Conservation (phyloP, 1,140 invertebrate species). For the Himalopsyche phryganea region DNA sequence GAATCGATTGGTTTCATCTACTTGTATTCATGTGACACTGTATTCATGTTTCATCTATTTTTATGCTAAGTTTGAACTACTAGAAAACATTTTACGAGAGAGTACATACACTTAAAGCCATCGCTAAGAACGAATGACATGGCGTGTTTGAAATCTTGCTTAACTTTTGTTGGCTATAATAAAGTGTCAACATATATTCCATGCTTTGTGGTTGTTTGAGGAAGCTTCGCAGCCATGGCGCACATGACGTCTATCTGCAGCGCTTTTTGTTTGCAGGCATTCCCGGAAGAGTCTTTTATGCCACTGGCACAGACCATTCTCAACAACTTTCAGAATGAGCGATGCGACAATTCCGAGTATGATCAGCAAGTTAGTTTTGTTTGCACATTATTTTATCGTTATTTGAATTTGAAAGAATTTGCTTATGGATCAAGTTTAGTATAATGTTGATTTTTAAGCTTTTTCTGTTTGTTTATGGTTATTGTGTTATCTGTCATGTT, state of each 20-base stretch:
- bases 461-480: no score
- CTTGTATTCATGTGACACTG: no score
- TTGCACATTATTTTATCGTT: neutral
- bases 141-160: neutral
- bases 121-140: no score
- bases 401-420: no score
- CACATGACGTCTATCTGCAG: slow-evolving; percentile 23
- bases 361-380: slow-evolving; percentile 32
- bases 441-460: no score
- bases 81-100: no score
- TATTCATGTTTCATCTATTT: no score
- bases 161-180: neutral
- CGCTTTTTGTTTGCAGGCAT: slow-evolving; percentile 34
- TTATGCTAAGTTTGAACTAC: no score
- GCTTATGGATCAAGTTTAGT: no score
- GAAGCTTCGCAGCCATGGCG: slow-evolving; percentile 38
- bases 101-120: no score
- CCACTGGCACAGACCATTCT: slow-evolving; percentile 27
- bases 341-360: slow-evolving; percentile 18
- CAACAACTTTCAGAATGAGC: slow-evolving; percentile 31
- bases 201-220: slow-evolving; percentile 25
- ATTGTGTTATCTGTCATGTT: no score
- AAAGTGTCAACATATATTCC: neutral
- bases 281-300: slow-evolving; percentile 30
- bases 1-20: no score